Evolutionary conservation across 2,888 invertebrate species (phyloP).

Genomic region (Lordiphosa andalusiaca): DNA sequence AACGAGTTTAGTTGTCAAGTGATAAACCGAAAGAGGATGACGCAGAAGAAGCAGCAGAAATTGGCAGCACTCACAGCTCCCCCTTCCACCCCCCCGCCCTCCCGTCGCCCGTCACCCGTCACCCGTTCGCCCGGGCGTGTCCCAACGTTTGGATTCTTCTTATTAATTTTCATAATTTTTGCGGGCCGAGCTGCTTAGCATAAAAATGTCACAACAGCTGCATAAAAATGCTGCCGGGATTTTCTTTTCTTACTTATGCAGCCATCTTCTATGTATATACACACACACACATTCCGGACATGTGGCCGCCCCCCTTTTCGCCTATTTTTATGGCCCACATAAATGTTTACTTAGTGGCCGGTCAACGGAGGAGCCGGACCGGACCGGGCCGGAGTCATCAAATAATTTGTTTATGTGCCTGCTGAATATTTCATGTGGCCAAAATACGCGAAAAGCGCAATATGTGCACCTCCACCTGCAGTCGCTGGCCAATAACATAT

Average conservation of each 20-base stretch:
- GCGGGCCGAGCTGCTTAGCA: conserved; percentile 59
- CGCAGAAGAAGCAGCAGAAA: conserved; percentile 31
- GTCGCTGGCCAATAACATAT: too few species aligned
- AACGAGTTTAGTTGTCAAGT: conserved; percentile 66
- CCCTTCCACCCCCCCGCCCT: too few species aligned
- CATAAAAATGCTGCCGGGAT: conserved; percentile 62
- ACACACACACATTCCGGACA: conserved; percentile 5
- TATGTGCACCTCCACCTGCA: too few species aligned
- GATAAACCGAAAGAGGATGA: conserved; percentile 47
- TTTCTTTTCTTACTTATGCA: conserved; percentile 14
- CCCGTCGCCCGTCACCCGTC: too few species aligned
- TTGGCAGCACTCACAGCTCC: conserved; percentile 50
- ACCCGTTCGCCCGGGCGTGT: conserved; percentile 29
- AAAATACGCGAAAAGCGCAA: conserved; percentile 5
- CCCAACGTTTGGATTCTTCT: conserved; percentile 72
- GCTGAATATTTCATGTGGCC: conserved; percentile 31
- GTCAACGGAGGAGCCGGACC: conserved; percentile 28
- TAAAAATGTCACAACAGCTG: conserved; percentile 73
- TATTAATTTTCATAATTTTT: conserved; percentile 74
- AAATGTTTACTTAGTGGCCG: conserved; percentile 71
- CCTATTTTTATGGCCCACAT: conserved; percentile 68
- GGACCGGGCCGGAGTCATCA: conserved; percentile 55
- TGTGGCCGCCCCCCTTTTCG: conserved; percentile 55
- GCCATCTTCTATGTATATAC: too few species aligned
- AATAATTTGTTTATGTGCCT: conserved; percentile 70